A percentile compares a stretch with the other conserved stretches of the same genome.
phyloP scores from a whole-genome alignment of 2,888 invertebrate species.

The Meta bourneti region DNA sequence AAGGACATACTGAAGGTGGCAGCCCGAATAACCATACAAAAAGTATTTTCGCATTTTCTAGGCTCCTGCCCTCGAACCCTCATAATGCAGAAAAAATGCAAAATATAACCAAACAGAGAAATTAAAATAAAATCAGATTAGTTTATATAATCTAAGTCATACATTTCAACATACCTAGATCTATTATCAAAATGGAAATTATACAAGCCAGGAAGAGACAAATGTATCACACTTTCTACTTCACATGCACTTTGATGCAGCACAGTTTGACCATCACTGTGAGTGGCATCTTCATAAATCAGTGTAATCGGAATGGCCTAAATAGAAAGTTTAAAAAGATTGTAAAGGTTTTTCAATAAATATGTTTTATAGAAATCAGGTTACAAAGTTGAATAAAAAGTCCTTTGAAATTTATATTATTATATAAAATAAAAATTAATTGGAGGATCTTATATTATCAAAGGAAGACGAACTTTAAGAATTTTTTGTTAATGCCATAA shows the following conservation, averaged over 20 bases:
- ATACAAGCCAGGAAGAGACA: conserved; percentile 37
- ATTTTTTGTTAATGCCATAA: not conserved
- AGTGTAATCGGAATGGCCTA: conserved; percentile 39
- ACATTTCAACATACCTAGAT: conserved; percentile 31
- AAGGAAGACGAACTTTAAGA: not conserved
- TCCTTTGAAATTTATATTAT: no score
- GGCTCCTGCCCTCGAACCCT: no score
- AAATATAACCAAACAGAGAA: no score
- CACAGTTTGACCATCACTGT: conserved; percentile 13
- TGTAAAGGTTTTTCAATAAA: no score
- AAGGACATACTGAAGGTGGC: not conserved
- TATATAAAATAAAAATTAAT: no score
- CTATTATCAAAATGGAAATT: conserved; percentile 50
- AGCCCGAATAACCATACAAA: not conserved
- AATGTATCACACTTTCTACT: conserved; percentile 36
- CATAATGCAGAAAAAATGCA: no score
- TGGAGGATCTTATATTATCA: no score
- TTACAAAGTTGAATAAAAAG: no score
- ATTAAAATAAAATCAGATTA: not conserved
- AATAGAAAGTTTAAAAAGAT: not conserved
- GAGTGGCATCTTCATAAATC: conserved; percentile 6
- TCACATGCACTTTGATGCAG: conserved; percentile 31
- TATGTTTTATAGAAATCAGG: no score
- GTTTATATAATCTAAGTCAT: not conserved
- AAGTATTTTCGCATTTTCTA: no score